A percentile compares a stretch with the other conserved stretches of the same genome.
These are phyloP conservation scores for Tetramorium simillimum DNA, from an alignment of 1,140 invertebrate genomes.

Conservation along the genomic window DNA sequence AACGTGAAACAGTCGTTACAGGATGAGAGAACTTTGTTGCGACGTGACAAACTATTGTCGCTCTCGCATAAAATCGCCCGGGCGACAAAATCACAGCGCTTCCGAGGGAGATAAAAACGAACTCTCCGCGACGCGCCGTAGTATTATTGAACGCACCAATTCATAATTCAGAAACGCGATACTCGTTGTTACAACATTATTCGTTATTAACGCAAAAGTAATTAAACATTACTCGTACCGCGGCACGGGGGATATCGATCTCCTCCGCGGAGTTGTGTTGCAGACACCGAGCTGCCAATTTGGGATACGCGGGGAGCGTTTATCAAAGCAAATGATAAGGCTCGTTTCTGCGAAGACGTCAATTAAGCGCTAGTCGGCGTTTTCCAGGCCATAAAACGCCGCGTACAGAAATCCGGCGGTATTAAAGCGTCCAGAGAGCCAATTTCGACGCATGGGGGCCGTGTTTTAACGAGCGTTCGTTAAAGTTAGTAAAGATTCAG, in stretches of 20 bases:
- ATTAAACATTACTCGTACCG: background rate
- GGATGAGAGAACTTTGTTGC: background rate
- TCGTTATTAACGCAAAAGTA: background rate
- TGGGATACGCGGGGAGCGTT: constrained; percentile 3
- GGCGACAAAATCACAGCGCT: background rate
- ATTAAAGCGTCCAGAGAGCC: background rate
- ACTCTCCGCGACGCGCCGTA: background rate
- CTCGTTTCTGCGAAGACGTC: constrained; percentile 23
- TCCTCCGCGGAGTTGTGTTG: background rate
- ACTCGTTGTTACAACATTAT: background rate
- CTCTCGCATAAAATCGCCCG: background rate
- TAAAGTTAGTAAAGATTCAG: constrained; percentile 31
- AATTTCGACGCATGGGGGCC: constrained; percentile 13
- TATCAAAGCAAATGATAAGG: constrained; percentile 21
- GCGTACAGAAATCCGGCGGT: background rate
- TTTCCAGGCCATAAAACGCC: background rate
- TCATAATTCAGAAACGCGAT: background rate
- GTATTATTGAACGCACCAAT: background rate
- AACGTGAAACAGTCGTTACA: background rate
- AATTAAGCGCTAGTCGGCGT: constrained; percentile 9
- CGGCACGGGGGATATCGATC: constrained; percentile 10
- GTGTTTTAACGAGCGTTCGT: background rate
- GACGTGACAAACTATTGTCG: constrained; percentile 18
- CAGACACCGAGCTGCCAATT: constrained; percentile 33
- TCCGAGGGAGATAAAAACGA: background rate